Percentiles rank a stretch among this genome's conserved stretches.
Evolutionary conservation across 53 echinoderm and acorn worm species (phyloP).

Genomic region (Henricia sp.): DNA sequence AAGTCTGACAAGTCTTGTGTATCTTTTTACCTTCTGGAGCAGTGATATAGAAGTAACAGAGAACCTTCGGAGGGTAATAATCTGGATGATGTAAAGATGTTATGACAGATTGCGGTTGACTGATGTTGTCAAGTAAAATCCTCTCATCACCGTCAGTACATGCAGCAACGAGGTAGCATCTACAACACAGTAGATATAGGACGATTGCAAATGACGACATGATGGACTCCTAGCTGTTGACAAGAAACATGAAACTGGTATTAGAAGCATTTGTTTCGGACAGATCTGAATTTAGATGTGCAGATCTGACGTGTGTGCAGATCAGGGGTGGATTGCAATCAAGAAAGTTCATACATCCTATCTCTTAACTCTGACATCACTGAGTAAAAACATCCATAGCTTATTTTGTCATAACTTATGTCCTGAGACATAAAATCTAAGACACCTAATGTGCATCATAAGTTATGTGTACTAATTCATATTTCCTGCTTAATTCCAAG

Average conservation of each 20-base stretch:
- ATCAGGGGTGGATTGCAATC: no score
- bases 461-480: no score
- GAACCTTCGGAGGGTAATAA: conserved; percentile 26
- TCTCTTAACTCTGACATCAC: no score
- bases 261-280: background rate
- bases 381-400: no score
- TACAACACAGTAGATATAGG: background rate
- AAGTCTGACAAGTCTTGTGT: background rate
- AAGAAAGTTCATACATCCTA: no score
- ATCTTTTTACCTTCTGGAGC: conserved; percentile 26
- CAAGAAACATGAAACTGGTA: background rate
- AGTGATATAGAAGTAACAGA: background rate
- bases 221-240: background rate
- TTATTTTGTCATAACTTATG: no score
- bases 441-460: no score
- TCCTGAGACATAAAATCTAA: no score
- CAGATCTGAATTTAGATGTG: no score
- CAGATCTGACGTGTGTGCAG: no score
- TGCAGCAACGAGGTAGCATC: background rate
- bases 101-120: background rate
- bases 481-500: no score
- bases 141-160: conserved; percentile 1
- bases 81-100: conserved; percentile 39
- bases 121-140: background rate
- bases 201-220: background rate